A percentile compares a stretch with the other conserved stretches of the same genome.
Conservation (phyloP, 2,113 vertebrate genomes). For the Sigmodon hispidus region DNA sequence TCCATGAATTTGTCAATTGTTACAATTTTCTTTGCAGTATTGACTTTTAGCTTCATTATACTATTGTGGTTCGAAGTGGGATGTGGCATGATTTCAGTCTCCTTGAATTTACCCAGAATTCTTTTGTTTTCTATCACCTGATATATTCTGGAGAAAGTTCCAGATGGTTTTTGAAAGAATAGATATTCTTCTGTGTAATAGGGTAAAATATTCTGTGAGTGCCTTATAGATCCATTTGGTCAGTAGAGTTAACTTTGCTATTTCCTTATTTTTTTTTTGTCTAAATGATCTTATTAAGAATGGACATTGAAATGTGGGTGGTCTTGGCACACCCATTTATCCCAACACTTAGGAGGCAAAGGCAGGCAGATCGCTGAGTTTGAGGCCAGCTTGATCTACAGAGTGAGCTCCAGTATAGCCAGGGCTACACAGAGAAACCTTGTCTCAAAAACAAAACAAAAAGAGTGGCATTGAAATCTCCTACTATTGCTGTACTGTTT, state of each 20-base stretch:
- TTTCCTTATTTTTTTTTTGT: slow-evolving; percentile 1
- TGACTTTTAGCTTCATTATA: neutral
- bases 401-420: neutral
- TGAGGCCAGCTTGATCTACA: neutral
- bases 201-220: neutral
- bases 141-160: neutral
- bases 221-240: neutral
- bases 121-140: neutral
- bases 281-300: neutral
- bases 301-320: neutral
- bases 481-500: neutral
- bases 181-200: neutral
- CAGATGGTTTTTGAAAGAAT: neutral
- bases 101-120: neutral
- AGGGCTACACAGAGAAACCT: neutral
- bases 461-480: neutral
- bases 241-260: neutral
- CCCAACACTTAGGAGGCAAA: neutral
- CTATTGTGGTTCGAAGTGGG: neutral
- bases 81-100: neutral
- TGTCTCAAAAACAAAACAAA: neutral
- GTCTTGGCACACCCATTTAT: neutral
- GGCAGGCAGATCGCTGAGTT: neutral
- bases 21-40: neutral
- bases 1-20: neutral